Evolutionary conservation across 2,113 vertebrate genomes (phyloP), one percentile per base, ranked within the genome.

Genomic region (Pyrgilauda ruficollis): DNA sequence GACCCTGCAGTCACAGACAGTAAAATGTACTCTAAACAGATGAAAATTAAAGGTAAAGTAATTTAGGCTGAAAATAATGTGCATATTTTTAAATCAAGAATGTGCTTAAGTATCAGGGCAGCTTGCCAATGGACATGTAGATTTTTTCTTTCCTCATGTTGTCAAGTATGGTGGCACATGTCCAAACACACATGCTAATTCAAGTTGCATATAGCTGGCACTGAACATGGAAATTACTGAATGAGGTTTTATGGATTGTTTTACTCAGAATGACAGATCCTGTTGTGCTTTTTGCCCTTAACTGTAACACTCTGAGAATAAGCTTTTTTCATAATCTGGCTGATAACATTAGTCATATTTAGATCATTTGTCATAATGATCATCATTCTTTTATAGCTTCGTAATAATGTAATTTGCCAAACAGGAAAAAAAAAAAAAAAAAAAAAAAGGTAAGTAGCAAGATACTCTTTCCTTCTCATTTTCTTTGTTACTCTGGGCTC

Each of bases 271-370:
- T 82, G 80, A 72, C 73, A 96, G 87, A 84, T 90, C 41, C 75
- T 85, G 75, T 95, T 96, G 82, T 95, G 70, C 78, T 90, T 88
- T 84, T 88, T 95, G 58, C 72, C 74, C 87, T 84, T 81, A 84
- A 92, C 52, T 77, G 30, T 77, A 84, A 81, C 56, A 72, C 33
- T 84, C 59, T 67, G 64, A 79, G 79, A 93, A 73, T 49, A 93
- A 85, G 43, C 18, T 73, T 90, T 92, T 87, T 74, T 83, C 31
- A 15, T 96, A 76, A 61, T 79, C 67, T 87, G 69, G 20, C n/a
- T 79, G 74, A 82, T 88, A 93, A 73, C 11, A 76, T 76, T 85
- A 89, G 46, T 87, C 46, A 64, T 64, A 79, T 94, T 89, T 84
- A 79, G 47, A 93, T 72, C 10, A 87, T 85, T 93, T 90, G 27